Conservation (phyloP, 2,888 invertebrate genomes). For the Drosophila koepferae region DNA sequence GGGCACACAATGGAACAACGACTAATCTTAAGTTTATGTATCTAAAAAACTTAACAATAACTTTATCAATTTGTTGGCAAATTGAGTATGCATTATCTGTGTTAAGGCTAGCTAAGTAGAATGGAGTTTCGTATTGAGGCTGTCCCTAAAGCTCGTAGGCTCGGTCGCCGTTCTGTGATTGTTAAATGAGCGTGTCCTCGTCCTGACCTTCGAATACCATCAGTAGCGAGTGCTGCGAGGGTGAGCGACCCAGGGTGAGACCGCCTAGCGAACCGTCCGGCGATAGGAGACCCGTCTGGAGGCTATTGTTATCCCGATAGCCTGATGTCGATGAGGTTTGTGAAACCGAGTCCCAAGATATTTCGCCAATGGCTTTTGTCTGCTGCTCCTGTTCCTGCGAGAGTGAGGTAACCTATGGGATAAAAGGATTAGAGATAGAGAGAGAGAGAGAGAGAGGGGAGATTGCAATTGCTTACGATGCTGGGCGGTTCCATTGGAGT, state of each 20-base stretch:
- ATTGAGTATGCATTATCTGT: not conserved
- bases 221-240: constrained; percentile 91
- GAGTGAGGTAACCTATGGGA: constrained; percentile 67
- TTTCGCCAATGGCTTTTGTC: constrained; percentile 86
- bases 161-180: constrained; percentile 82
- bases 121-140: constrained; percentile 26
- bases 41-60: constrained; percentile 58
- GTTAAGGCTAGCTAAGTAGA: constrained; percentile 34
- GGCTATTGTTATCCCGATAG: constrained; percentile 90
- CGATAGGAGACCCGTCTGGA: constrained; percentile 85
- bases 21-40: constrained; percentile 39
- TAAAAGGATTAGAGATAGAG: not conserved
- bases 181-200: constrained; percentile 93
- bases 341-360: constrained; percentile 93
- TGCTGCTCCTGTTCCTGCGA: constrained; percentile 66
- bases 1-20: constrained; percentile 62
- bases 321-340: constrained; percentile 95
- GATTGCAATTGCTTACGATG: constrained; percentile 59
- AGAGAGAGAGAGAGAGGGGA: not conserved
- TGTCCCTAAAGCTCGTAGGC: constrained; percentile 71
- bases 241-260: constrained; percentile 89
- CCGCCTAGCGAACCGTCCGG: constrained; percentile 87
- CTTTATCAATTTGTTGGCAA: constrained; percentile 3
- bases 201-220: constrained; percentile 93
- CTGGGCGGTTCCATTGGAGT: constrained; percentile 89